Evolutionary conservation across 2,113 vertebrate genomes (phyloP).

Genomic region (Gasterosteus aculeatus): DNA sequence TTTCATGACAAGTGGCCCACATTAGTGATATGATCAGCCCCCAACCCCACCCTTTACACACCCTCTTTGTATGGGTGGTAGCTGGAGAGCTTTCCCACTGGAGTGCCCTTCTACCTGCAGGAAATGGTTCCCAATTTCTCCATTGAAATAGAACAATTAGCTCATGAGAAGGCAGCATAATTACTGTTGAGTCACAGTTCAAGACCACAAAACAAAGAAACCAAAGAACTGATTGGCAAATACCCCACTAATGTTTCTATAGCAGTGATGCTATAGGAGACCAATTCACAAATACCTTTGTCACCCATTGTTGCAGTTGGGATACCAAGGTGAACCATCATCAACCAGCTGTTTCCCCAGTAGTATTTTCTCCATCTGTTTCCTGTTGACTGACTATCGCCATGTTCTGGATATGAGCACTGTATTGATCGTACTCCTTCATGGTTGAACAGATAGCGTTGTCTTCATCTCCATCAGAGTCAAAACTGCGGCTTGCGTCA

Average conservation of each 20-base stretch:
- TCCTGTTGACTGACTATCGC: conserved; percentile 14
- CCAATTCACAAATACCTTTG: neutral
- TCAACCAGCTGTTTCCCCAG: neutral
- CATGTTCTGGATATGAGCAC: conserved; percentile 37
- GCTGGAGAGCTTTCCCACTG: conserved; percentile 44
- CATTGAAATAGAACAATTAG: conserved; percentile 38
- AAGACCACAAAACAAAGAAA: conserved; percentile 32
- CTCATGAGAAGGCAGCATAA: conserved; percentile 27
- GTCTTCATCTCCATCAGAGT: conserved; percentile 49
- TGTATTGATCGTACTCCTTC: neutral
- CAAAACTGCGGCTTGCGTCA: conserved; percentile 40
- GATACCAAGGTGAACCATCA: neutral
- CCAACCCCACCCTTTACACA: conserved; percentile 2
- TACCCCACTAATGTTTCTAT: conserved; percentile 6
- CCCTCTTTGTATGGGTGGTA: conserved; percentile 38
- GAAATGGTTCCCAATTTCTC: conserved; percentile 36
- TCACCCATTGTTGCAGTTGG: neutral
- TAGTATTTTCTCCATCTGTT: conserved; percentile 13
- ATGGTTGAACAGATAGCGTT: conserved; percentile 45
- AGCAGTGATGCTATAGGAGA: conserved; percentile 1
- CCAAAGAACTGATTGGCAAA: conserved; percentile 6
- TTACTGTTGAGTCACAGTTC: conserved; percentile 49
- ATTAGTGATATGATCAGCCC: neutral
- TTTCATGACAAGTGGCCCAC: neutral
- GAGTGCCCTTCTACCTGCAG: conserved; percentile 39